phyloP scores from a whole-genome alignment of 2,113 vertebrate genomes.

The Pteruthius melanotis region DNA sequence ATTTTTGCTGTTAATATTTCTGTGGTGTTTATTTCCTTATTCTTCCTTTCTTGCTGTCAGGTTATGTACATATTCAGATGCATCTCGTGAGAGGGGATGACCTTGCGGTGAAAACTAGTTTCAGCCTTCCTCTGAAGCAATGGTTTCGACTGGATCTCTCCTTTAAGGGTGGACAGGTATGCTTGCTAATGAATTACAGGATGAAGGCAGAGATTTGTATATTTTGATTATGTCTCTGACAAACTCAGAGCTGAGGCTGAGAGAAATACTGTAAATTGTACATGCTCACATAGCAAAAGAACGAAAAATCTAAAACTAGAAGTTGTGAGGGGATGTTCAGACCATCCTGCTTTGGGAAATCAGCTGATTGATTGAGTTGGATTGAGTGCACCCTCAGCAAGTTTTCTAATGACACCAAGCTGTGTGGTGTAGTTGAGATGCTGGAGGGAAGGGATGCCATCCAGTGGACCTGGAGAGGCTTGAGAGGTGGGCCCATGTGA shows the following conservation, averaged over 20 bases:
- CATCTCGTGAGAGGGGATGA: constrained; percentile 77
- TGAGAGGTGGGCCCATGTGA: not conserved
- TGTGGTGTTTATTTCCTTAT: not conserved
- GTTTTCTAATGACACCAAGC: not conserved
- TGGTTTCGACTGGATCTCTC: constrained; percentile 88
- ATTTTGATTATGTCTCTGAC: not conserved
- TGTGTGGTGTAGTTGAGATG: not conserved
- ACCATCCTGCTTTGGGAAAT: not conserved
- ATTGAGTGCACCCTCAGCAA: not conserved
- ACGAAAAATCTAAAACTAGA: not conserved
- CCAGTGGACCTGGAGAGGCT: not conserved
- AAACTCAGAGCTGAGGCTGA: not conserved
- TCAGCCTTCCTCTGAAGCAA: constrained; percentile 75
- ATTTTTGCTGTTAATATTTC: not conserved
- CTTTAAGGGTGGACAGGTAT: constrained; percentile 82
- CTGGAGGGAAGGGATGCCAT: not conserved
- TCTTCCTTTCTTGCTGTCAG: constrained; percentile 54
- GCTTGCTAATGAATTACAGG: not conserved
- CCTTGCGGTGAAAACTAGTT: constrained; percentile 76
- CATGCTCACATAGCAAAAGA: not conserved
- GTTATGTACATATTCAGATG: constrained; percentile 85
- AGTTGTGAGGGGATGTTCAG: not conserved
- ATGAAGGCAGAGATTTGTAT: not conserved
- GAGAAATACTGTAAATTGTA: not conserved
- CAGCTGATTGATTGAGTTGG: not conserved